Conservation (phyloP, 2,888 invertebrate species). For the Andrena trimmerana region DNA sequence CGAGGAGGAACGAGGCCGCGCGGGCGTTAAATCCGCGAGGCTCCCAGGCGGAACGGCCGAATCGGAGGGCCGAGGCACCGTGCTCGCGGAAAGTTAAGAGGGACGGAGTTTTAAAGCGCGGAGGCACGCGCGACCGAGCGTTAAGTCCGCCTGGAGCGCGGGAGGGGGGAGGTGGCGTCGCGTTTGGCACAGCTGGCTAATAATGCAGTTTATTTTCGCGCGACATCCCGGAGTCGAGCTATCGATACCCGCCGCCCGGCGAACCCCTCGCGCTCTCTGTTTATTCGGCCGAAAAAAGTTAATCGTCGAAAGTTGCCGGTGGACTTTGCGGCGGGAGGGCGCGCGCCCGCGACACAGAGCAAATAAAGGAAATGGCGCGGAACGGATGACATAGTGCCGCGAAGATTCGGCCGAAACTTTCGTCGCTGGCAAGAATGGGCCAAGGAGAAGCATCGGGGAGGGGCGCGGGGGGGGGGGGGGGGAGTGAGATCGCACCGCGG, state of each 20-base stretch:
- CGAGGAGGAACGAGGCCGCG: too few relatives aligned
- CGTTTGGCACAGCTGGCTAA: constrained; percentile 54
- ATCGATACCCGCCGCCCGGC: constrained; percentile 40
- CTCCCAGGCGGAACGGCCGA: neutral
- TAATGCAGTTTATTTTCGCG: constrained; percentile 48
- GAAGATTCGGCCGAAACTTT: constrained; percentile 45
- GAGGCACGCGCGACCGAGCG: constrained; percentile 26
- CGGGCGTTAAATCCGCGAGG: neutral
- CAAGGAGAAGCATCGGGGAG: too few relatives aligned
- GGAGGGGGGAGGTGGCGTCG: neutral
- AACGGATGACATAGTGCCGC: constrained; percentile 65
- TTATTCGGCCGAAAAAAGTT: constrained; percentile 59
- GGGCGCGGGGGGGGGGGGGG: neutral
- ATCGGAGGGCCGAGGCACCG: too few relatives aligned
- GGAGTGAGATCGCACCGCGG: neutral
- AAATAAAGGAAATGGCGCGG: constrained; percentile 67
- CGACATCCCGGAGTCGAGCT: constrained; percentile 4
- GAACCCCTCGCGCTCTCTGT: constrained; percentile 26
- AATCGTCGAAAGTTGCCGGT: constrained; percentile 62
- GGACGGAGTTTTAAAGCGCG: neutral
- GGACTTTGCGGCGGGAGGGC: constrained; percentile 25
- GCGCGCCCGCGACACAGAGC: constrained; percentile 43
- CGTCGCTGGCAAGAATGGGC: neutral
- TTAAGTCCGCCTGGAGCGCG: constrained; percentile 12
- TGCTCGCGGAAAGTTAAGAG: constrained; percentile 1